phyloP scores from a whole-genome alignment of 2,888 invertebrate species.

The Drosophila multiciliata region DNA sequence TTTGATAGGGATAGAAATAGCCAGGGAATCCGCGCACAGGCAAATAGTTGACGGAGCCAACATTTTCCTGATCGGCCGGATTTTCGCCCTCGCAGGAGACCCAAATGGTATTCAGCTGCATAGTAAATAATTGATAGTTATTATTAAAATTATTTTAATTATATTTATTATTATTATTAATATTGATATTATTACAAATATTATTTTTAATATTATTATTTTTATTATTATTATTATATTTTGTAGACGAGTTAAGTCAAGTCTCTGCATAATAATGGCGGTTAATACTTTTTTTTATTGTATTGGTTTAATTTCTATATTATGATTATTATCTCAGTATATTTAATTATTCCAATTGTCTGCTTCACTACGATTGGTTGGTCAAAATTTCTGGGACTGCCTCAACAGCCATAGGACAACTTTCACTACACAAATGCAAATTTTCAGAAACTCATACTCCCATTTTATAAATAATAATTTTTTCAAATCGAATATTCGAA shows the following conservation, averaged over 20 bases:
- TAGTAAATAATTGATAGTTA: neutral
- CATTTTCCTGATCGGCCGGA: constrained; percentile 95
- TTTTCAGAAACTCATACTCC: too few relatives aligned
- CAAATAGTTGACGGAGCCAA: constrained; percentile 93
- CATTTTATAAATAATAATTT: too few relatives aligned
- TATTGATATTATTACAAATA: neutral
- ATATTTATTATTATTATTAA: neutral
- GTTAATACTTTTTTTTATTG: neutral
- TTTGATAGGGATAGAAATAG: constrained; percentile 95
- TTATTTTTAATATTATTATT: neutral
- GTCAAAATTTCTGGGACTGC: neutral
- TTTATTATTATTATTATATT: neutral
- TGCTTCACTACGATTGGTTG: neutral
- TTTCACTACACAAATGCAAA: neutral
- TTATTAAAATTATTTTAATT: neutral
- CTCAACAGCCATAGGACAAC: neutral
- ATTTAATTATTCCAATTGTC: neutral
- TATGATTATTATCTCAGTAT: neutral
- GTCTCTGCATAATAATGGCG: neutral
- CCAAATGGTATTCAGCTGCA: constrained; percentile 93
- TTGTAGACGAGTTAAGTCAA: neutral
- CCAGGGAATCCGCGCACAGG: constrained; percentile 94
- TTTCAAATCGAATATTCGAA: too few relatives aligned
- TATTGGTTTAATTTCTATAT: neutral
- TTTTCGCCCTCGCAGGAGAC: constrained; percentile 97